phyloP scores from a whole-genome alignment of 23 tunicate genomes.

The Ciona savignyi region DNA sequence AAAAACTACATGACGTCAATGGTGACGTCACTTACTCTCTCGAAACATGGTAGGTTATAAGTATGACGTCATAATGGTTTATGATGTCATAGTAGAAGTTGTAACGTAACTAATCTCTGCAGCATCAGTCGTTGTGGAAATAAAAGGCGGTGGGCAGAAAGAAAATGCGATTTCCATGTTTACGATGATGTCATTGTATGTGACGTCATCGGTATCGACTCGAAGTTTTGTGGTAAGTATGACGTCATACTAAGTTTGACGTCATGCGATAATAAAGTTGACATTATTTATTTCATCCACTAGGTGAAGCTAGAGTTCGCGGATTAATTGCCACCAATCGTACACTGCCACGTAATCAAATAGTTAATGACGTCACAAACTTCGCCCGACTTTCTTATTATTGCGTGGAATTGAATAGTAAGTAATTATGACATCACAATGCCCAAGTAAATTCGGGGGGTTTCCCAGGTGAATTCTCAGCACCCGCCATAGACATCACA shows the following conservation, averaged over 20 bases:
- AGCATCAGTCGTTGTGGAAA: background rate
- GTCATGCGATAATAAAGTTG: too few relatives aligned
- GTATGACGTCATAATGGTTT: too few relatives aligned
- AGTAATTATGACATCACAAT: background rate
- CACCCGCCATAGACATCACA: background rate
- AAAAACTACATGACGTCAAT: too few relatives aligned
- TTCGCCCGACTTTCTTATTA: background rate
- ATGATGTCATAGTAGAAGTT: too few relatives aligned
- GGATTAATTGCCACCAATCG: background rate
- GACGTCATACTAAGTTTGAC: too few relatives aligned
- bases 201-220: background rate
- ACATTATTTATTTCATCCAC: background rate
- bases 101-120: too few relatives aligned
- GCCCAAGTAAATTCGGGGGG: background rate
- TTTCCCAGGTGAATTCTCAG: background rate
- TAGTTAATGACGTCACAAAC: background rate
- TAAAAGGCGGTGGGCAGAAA: background rate
- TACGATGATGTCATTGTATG: background rate
- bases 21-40: too few relatives aligned
- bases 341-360: background rate
- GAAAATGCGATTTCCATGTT: background rate
- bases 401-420: background rate
- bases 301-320: background rate
- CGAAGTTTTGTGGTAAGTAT: background rate
- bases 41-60: too few relatives aligned